Evolutionary conservation across 2,888 invertebrate species (phyloP), one percentile per base, ranked within the genome.

Genomic region (Erpobdella octoculata): DNA sequence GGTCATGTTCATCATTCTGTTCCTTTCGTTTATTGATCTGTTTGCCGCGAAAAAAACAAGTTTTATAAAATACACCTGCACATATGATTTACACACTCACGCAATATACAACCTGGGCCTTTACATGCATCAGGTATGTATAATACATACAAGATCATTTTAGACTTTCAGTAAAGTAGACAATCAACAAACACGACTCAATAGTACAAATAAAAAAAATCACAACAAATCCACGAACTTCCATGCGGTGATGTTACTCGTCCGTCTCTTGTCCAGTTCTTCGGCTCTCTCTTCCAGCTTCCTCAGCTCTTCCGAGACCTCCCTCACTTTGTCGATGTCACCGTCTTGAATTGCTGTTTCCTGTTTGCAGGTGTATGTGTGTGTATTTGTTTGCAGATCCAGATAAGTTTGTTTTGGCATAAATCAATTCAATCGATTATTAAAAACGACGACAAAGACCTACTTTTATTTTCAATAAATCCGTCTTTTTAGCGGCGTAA

Each of bases 401-500:
- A 21, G 0, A 9, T 1, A 33, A 33, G 3, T 31, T 18, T 31
- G 21, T 5, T 5, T 35, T 5, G n/a, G 8, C 8, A 6, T 6
- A 2, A 1, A 3, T 9, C 35, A 33, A 62, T 62, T 15, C 18
- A 3, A 25, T 18, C 5, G 1, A 53, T 53, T 9, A 21, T 8
- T 58, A 58, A 12, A 37, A 35, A 12, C 21, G 21, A 5, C n/a
- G 4, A n/a, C 35, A 64, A 12, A 9, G 25, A 65, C 48, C 25
- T 92, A 92, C 93, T 77, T 91, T 86, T 76, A 91, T 89, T 79
- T 96, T 94, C 89, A 96, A 90, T 1, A 98, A 85, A 76, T 91
- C 89, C 0, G 95, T 93, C 82, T 98, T 99, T 81, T 90, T 91
- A 90, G 96, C 91, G 0, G 97, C 98, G 83, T 93, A 97, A 84